These are phyloP conservation scores for Leucophenga varia DNA, from an alignment of 1,140 invertebrate species.

Conservation along the genomic window DNA sequence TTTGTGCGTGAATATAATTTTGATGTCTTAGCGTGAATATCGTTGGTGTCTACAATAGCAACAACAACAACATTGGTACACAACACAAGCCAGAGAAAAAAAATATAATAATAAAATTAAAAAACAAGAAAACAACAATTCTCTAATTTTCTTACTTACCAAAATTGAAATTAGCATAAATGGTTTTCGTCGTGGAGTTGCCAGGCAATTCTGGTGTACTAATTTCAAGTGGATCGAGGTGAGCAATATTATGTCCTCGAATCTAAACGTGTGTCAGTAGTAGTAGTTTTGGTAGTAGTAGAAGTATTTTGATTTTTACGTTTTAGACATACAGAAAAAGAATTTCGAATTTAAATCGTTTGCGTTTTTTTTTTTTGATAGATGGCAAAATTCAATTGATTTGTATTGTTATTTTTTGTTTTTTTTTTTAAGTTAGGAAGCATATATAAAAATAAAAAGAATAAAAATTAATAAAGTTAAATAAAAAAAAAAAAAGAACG, in stretches of 20 bases:
- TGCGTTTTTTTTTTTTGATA: slow-evolving; percentile 11
- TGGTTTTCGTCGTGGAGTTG: slow-evolving; percentile 84
- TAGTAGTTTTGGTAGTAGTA: slow-evolving; percentile 14
- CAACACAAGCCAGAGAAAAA: too few species aligned
- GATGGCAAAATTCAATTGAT: not conserved
- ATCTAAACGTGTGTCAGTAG: slow-evolving; percentile 69
- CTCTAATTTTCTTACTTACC: slow-evolving; percentile 87
- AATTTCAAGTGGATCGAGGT: slow-evolving; percentile 96
- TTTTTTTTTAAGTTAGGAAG: slow-evolving; percentile 1
- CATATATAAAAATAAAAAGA: slow-evolving; percentile 14
- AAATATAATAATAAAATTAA: too few species aligned
- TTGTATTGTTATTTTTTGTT: not conserved
- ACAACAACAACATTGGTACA: too few species aligned
- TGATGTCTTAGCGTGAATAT: too few species aligned
- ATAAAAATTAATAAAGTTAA: slow-evolving; percentile 13
- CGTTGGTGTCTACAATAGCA: too few species aligned
- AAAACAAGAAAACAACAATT: too few species aligned
- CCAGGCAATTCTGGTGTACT: slow-evolving; percentile 84
- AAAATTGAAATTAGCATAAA: slow-evolving; percentile 90
- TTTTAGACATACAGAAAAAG: slow-evolving; percentile 35
- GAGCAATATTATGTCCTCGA: slow-evolving; percentile 96
- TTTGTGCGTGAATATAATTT: too few species aligned
- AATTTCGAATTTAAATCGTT: slow-evolving; percentile 37
- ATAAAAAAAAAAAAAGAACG: slow-evolving; percentile 15
- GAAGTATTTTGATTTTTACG: slow-evolving; percentile 30